A percentile compares a stretch with the other conserved stretches of the same genome.
Conservation (phyloP, 1,140 invertebrate species). For the Zophobas morio region DNA sequence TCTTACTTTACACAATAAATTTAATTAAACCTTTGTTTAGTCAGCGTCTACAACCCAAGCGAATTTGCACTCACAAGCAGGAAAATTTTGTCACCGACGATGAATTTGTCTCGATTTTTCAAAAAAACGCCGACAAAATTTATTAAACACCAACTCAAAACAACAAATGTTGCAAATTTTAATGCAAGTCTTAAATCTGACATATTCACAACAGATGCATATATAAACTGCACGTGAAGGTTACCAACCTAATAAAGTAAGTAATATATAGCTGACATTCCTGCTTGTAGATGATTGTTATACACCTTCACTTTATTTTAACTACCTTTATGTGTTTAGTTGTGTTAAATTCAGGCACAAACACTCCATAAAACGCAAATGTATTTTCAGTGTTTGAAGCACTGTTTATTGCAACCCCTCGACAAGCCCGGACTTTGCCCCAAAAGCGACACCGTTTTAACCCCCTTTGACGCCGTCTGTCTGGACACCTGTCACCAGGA, state of each 20-base stretch:
- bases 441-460: constrained; percentile 57
- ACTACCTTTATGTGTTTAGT: too few relatives aligned
- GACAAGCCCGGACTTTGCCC: constrained; percentile 62
- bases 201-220: constrained; percentile 1
- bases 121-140: neutral
- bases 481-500: constrained; percentile 75
- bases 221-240: constrained; percentile 44
- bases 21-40: too few relatives aligned
- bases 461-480: constrained; percentile 73
- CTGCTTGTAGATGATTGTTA: constrained; percentile 37
- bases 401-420: constrained; percentile 51
- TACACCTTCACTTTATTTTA: constrained; percentile 15
- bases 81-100: too few relatives aligned
- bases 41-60: too few relatives aligned
- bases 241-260: constrained; percentile 49
- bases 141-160: neutral
- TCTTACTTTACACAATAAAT: too few relatives aligned
- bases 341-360: too few relatives aligned
- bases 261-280: constrained; percentile 49
- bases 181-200: constrained; percentile 22
- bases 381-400: constrained; percentile 60
- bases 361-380: too few relatives aligned
- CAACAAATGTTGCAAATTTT: constrained; percentile 20
- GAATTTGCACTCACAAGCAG: too few relatives aligned
- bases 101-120: neutral